Conservation (phyloP, 92 coral and sea anemone genomes). For the Epizoanthus ramosus region DNA sequence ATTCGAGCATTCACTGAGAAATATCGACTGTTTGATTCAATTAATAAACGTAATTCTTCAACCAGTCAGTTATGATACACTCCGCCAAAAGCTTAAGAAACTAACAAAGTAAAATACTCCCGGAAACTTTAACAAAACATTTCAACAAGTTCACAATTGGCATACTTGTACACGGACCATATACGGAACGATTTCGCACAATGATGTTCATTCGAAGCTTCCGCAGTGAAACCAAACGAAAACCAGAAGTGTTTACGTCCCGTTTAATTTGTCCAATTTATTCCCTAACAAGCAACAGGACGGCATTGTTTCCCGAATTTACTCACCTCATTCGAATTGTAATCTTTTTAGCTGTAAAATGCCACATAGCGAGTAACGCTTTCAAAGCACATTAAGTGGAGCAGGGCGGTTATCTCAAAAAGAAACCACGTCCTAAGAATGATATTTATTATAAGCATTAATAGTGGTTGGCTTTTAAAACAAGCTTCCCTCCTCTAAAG, state of each 20-base stretch:
- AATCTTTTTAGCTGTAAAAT: not conserved
- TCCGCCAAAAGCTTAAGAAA: not conserved
- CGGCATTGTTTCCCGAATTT: constrained; percentile 11
- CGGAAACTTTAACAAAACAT: constrained; percentile 45
- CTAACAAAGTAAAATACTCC: constrained; percentile 4
- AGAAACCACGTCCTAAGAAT: not conserved
- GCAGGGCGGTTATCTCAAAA: constrained; percentile 5
- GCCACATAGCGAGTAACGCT: too few species aligned
- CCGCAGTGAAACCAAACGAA: constrained; percentile 17
- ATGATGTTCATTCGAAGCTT: constrained; percentile 26
- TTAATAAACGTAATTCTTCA: constrained; percentile 5
- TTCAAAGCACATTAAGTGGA: constrained; percentile 4
- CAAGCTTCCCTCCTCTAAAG: constrained; percentile 6
- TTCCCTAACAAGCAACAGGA: not conserved
- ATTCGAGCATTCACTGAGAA: not conserved
- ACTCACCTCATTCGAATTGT: not conserved
- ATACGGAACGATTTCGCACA: constrained; percentile 43
- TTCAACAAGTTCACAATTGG: constrained; percentile 34
- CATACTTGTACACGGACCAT: constrained; percentile 34
- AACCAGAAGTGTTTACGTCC: not conserved
- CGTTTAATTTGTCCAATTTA: not conserved
- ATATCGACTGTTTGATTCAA: constrained; percentile 9
- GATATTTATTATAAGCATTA: not conserved
- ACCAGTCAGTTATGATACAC: not conserved
- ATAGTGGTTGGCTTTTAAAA: constrained; percentile 10